Conservation (phyloP, 2,888 invertebrate genomes). For the Tridacna crocea region DNA sequence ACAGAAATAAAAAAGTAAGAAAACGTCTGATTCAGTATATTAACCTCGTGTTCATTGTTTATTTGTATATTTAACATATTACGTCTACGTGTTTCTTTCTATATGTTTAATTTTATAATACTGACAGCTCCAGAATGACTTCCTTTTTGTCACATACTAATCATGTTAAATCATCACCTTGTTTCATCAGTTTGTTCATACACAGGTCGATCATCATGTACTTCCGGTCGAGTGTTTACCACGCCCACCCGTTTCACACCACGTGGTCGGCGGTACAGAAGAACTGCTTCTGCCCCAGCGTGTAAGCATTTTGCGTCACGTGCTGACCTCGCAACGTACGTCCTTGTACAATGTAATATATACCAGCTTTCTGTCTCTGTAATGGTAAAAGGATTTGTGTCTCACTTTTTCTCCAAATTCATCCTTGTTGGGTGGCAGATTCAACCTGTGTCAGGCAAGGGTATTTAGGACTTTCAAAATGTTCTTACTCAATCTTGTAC, state of each 20-base stretch:
- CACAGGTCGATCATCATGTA: slow-evolving; percentile 24
- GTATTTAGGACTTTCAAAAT: too few species aligned
- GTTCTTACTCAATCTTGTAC: too few species aligned
- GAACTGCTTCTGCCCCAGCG: slow-evolving; percentile 22
- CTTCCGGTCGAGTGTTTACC: slow-evolving; percentile 19
- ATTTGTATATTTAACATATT: too few species aligned
- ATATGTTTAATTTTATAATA: too few species aligned
- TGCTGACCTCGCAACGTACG: slow-evolving; percentile 18
- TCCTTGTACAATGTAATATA: slow-evolving; percentile 3
- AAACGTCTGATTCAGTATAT: too few species aligned
- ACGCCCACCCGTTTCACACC: slow-evolving; percentile 4
- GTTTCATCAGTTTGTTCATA: slow-evolving; percentile 6
- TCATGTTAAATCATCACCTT: too few species aligned
- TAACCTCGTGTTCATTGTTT: too few species aligned
- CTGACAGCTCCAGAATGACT: too few species aligned
- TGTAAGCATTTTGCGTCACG: slow-evolving; percentile 24
- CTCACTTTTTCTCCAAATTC: not conserved
- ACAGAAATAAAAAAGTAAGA: too few species aligned
- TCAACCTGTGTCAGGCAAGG: too few species aligned
- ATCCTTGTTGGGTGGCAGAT: not conserved
- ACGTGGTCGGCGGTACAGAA: slow-evolving; percentile 10
- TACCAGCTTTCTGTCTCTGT: not conserved
- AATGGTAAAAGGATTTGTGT: slow-evolving; percentile 6
- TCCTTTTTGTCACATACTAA: too few species aligned
- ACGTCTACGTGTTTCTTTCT: too few species aligned